Percentiles rank a stretch among this genome's conserved stretches.
Conservation (phyloP, 2,888 invertebrate species). For the Drosophila subquinaria region DNA sequence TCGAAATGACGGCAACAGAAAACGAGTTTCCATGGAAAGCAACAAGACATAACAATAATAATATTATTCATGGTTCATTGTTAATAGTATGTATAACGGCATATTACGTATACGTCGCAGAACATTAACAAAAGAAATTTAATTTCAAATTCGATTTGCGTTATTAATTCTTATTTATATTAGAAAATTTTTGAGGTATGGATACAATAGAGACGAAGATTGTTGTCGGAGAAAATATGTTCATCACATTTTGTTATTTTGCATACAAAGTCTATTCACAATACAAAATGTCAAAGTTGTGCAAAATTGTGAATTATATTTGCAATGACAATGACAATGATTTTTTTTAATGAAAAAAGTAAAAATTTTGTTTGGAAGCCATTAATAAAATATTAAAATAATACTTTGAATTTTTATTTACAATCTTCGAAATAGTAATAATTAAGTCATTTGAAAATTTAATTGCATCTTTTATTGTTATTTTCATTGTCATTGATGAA, state of each 20-base stretch:
- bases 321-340: too few species aligned
- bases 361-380: too few species aligned
- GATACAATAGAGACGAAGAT: not conserved
- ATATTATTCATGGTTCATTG: conserved; percentile 19
- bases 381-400: too few species aligned
- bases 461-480: too few species aligned
- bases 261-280: not conserved
- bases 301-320: not conserved
- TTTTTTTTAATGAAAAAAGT: too few species aligned
- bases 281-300: not conserved
- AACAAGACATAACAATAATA: conserved; percentile 18
- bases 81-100: conserved; percentile 23
- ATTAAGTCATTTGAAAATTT: too few species aligned
- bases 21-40: conserved; percentile 44
- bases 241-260: conserved; percentile 1
- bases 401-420: too few species aligned
- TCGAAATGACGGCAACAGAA: conserved; percentile 3
- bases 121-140: conserved; percentile 15
- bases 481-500: too few species aligned
- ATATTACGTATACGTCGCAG: conserved; percentile 29
- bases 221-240: conserved; percentile 10
- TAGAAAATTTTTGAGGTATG: not conserved
- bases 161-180: not conserved
- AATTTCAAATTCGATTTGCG: not conserved
- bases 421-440: too few species aligned